Base-by-base conservation (phyloP, 2,888 invertebrate species). In the Notocelia uddmanniana region DNA sequence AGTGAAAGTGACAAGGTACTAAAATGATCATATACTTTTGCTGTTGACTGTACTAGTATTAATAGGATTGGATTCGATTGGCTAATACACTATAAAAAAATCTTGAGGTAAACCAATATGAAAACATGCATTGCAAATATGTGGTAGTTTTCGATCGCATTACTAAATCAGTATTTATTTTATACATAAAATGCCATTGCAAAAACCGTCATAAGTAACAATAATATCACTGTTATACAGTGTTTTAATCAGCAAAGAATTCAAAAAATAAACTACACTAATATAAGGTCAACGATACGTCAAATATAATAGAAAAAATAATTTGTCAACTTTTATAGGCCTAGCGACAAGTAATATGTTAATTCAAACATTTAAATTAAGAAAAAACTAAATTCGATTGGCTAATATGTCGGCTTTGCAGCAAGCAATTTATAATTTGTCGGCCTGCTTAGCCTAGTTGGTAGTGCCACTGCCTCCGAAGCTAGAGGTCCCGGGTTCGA, bases 331-430 rank as follows among this genome's bases (percentile, higher is more conserved):
- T n/a, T 26, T 37, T n/a, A 62, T 34, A 31, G 13, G 62, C 45
- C 45, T 55, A 55, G 54, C 5, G 45, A 62, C 54, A 69, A 45
- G 31, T 9, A 57, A 57, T 37, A 64, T 63, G 26, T 37, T 37
- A 69, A 69, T 64, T 31, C 0, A 18, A 50, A 48, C 48, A 60
- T 69, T 63, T 63, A 63, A 69, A 69, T 69, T 63, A 34, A 57
- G 37, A 26, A 31, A 13, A 48, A 21, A 23, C 45, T 19, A 21
- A 34, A 8, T 18, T 18, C n/a, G 13, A 54, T 60, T 63, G 50
- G 48, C 21, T n/a, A 69, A 57, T 2, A 26, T 19, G 19, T 41
- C 23, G 45, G 54, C 26, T n/a, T n/a, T n/a, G n/a, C n/a, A n/a
- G n/a, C n/a, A n/a, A n/a, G n/a, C n/a, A n/a, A n/a, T n/a, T n/a